Conservation (phyloP, 2,888 invertebrate genomes). For the Drosophila anomalata region DNA sequence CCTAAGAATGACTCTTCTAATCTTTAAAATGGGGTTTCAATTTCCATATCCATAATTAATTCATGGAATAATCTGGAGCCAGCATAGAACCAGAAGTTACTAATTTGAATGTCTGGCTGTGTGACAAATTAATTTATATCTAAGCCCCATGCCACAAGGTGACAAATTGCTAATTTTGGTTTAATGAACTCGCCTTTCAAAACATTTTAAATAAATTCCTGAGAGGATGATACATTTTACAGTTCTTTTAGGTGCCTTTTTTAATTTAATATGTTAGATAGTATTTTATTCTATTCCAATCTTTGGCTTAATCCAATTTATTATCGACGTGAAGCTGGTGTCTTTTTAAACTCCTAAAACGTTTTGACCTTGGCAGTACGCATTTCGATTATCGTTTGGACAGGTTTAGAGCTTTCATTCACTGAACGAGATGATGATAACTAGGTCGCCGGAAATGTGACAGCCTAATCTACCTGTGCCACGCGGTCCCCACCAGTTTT, state of each 20-base stretch:
- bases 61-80: not conserved
- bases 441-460: not conserved
- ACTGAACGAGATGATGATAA: slow-evolving; percentile 11
- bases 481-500: slow-evolving; percentile 10
- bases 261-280: not conserved
- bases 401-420: slow-evolving; percentile 10
- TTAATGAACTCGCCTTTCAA: slow-evolving; percentile 12
- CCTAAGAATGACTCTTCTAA: not conserved
- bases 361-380: not conserved
- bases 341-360: not conserved
- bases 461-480: slow-evolving; percentile 21
- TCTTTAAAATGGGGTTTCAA: not conserved
- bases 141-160: not conserved
- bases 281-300: not conserved
- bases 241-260: not conserved
- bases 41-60: slow-evolving; percentile 3
- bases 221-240: not conserved
- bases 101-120: slow-evolving; percentile 14
- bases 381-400: slow-evolving; percentile 18
- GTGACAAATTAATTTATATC: slow-evolving; percentile 23
- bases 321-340: not conserved
- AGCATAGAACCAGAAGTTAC: slow-evolving; percentile 7
- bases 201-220: not conserved
- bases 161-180: slow-evolving; percentile 3
- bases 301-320: not conserved